A percentile compares a stretch with the other conserved stretches of the same genome.
Evolutionary conservation across 2,113 vertebrate genomes (phyloP).

Genomic region (Mesoclemmys tuberculata): DNA sequence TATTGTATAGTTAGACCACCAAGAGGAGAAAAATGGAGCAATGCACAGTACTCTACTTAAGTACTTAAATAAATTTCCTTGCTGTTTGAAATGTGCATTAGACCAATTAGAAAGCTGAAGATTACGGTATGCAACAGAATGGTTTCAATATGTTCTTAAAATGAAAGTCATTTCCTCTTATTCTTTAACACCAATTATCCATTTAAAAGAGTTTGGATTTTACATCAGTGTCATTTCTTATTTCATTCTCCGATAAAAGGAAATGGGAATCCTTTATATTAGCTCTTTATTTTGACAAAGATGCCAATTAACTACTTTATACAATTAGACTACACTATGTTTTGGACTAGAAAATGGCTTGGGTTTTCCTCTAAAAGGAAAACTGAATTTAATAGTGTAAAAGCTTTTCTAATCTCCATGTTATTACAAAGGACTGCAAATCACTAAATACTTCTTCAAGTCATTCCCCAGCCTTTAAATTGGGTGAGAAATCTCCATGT

Average conservation of each 20-base stretch:
- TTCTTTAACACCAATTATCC: slow-evolving; percentile 60
- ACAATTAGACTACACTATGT: slow-evolving; percentile 73
- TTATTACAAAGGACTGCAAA: slow-evolving; percentile 28
- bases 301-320: slow-evolving; percentile 76
- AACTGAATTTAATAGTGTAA: slow-evolving; percentile 34
- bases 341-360: slow-evolving; percentile 39
- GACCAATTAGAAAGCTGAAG: slow-evolving; percentile 56
- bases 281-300: slow-evolving; percentile 71
- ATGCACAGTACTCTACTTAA: slow-evolving; percentile 44
- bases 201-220: slow-evolving; percentile 59
- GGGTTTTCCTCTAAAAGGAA: slow-evolving; percentile 52
- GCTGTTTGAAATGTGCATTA: slow-evolving; percentile 22
- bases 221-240: slow-evolving; percentile 22
- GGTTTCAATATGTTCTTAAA: slow-evolving; percentile 60
- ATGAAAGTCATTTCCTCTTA: slow-evolving; percentile 68
- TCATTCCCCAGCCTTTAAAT: background rate
- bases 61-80: slow-evolving; percentile 53
- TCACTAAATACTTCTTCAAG: slow-evolving; percentile 25
- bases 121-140: slow-evolving; percentile 54
- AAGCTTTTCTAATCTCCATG: slow-evolving; percentile 33
- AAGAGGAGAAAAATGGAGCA: slow-evolving; percentile 4
- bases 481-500: background rate
- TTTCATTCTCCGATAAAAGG: slow-evolving; percentile 50
- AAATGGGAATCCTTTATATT: slow-evolving; percentile 60
- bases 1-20: slow-evolving; percentile 22